Conservation (phyloP, 2,113 vertebrate species). For the Coptodon rendalli region DNA sequence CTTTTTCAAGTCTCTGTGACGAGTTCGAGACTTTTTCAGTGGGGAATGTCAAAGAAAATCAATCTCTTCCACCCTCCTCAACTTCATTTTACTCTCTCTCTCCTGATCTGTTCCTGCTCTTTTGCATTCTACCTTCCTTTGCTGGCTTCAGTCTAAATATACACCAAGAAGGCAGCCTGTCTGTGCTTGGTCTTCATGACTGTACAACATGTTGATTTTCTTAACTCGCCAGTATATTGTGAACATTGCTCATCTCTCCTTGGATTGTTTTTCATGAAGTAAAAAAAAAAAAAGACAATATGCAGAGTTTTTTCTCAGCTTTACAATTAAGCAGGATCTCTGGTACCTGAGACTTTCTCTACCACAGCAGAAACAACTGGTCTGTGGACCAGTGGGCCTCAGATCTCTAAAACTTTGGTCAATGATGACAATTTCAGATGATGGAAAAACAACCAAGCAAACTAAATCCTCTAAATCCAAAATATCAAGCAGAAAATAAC, state of each 20-base stretch:
- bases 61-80: constrained; percentile 38
- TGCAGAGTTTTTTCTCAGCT: not conserved
- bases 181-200: not conserved
- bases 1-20: constrained; percentile 13
- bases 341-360: not conserved
- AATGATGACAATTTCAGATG: not conserved
- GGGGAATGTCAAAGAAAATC: constrained; percentile 55
- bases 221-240: not conserved
- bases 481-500: not conserved
- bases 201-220: not conserved
- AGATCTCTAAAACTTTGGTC: not conserved
- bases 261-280: not conserved
- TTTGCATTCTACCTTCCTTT: not conserved
- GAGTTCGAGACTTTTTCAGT: constrained; percentile 45
- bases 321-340: not conserved
- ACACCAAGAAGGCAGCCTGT: not conserved
- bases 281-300: not conserved
- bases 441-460: not conserved
- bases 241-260: not conserved
- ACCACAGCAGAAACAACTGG: not conserved
- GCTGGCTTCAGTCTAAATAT: constrained; percentile 43
- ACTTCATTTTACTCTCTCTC: constrained; percentile 28
- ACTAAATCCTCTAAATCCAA: not conserved
- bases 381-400: not conserved
- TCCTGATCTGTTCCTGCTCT: not conserved